A percentile compares a stretch with the other conserved stretches of the same genome.
phyloP scores from a whole-genome alignment of 2,113 vertebrate species.

The Etia nguti region DNA sequence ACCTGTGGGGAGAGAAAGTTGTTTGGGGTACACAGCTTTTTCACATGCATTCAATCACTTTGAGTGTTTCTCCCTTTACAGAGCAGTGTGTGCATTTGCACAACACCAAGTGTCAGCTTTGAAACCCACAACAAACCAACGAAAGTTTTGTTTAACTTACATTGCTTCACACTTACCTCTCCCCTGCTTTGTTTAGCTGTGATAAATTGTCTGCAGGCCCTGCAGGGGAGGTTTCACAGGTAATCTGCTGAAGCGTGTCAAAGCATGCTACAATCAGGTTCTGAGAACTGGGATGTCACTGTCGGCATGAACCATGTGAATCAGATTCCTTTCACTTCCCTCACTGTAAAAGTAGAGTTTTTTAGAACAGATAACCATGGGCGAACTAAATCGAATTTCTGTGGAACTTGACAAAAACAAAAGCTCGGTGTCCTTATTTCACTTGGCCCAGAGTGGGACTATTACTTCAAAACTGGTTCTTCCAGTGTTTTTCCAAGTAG shows the following conservation, averaged over 20 bases:
- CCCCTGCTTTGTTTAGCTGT: background rate
- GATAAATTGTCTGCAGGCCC: background rate
- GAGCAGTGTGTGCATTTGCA: background rate
- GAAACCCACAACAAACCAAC: background rate
- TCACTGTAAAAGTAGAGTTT: background rate
- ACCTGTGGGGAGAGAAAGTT: background rate
- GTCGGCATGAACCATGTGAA: constrained; percentile 7
- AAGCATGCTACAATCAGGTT: constrained; percentile 10
- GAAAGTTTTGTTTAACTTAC: background rate
- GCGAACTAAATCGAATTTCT: background rate
- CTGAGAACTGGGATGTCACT: constrained; percentile 9
- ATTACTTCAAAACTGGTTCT: constrained; percentile 21
- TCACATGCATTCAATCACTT: background rate
- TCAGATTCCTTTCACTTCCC: background rate
- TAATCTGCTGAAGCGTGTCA: constrained; percentile 27
- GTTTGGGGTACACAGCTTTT: background rate
- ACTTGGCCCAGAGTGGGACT: background rate
- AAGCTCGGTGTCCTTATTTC: background rate
- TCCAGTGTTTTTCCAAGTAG: background rate
- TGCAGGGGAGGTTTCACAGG: constrained; percentile 30
- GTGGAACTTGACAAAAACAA: background rate
- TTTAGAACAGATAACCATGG: background rate
- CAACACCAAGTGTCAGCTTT: background rate
- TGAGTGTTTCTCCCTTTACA: background rate
- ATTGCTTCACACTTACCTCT: background rate